Evolutionary conservation across 1,140 invertebrate species (phyloP).

Genomic region (Phortica variegata): DNA sequence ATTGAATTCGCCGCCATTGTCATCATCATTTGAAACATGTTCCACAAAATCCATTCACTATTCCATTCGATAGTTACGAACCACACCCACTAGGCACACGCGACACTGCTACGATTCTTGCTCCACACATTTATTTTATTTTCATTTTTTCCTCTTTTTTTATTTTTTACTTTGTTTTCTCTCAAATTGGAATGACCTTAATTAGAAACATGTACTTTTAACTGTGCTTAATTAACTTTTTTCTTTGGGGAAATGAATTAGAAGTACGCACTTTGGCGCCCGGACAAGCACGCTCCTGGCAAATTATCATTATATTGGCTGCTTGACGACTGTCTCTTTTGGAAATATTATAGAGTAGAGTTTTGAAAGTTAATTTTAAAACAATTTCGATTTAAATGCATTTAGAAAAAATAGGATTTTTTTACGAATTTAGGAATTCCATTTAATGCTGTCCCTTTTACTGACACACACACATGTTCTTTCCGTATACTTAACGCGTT

Average conservation of each 20-base stretch:
- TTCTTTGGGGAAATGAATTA: conserved; percentile 41
- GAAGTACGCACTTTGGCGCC: conserved; percentile 27
- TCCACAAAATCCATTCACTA: not conserved
- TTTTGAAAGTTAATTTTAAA: conserved; percentile 31
- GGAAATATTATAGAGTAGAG: conserved; percentile 53
- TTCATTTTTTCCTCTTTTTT: conserved; percentile 12
- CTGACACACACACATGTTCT: conserved; percentile 2
- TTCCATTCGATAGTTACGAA: no score
- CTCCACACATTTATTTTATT: conserved; percentile 4
- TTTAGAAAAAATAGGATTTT: conserved; percentile 52
- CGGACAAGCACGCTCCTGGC: conserved; percentile 40
- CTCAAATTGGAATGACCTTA: conserved; percentile 54
- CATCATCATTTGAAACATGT: not conserved
- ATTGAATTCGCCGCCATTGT: conserved; percentile 8
- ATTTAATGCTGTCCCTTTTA: conserved; percentile 22
- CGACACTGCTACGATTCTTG: not conserved
- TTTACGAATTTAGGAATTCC: conserved; percentile 39
- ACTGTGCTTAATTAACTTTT: conserved; percentile 32
- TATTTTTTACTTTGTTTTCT: conserved; percentile 39
- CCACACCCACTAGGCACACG: no score
- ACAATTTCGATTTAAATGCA: conserved; percentile 46
- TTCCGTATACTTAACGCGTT: not conserved
- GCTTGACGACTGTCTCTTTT: conserved; percentile 25
- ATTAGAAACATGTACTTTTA: conserved; percentile 54
- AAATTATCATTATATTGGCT: conserved; percentile 52